Percentiles rank a stretch among this genome's conserved stretches.
phyloP scores from a whole-genome alignment of 2,113 vertebrate species.

The Tragelaphus buxtoni region DNA sequence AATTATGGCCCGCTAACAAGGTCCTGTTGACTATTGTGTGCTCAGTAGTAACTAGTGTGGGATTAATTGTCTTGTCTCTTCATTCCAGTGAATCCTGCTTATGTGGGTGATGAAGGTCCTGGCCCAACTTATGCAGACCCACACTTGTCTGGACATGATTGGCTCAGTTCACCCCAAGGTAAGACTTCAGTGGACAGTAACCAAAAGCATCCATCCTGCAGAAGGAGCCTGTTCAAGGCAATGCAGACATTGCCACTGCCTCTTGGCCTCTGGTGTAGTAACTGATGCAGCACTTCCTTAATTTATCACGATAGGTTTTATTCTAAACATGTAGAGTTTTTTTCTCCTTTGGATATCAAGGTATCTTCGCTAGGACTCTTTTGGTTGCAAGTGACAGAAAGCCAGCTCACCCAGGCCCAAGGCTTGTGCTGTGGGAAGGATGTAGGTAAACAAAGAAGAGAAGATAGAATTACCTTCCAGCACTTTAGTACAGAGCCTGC shows the following conservation, averaged over 20 bases:
- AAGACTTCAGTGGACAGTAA: background rate
- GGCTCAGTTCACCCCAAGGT: conserved; percentile 71
- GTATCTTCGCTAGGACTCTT: background rate
- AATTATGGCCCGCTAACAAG: background rate
- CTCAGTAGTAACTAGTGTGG: too few species aligned
- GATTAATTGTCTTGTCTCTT: background rate
- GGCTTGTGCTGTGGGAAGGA: background rate
- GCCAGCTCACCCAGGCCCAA: background rate
- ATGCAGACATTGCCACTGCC: background rate
- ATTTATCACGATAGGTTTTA: background rate
- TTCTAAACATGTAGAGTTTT: background rate
- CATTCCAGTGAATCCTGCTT: conserved; percentile 75
- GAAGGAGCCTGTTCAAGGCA: background rate
- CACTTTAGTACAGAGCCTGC: background rate
- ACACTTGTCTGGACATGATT: background rate
- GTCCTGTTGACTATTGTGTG: background rate
- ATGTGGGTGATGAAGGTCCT: conserved; percentile 37
- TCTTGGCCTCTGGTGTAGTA: background rate
- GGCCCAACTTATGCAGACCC: background rate
- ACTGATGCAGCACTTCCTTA: background rate
- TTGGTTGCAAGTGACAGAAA: background rate
- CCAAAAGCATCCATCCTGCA: background rate
- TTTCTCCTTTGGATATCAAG: background rate
- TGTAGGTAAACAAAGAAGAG: background rate
- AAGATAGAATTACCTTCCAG: background rate